These are phyloP conservation scores for Pristionchus entomophagus DNA, from an alignment of 2,888 invertebrate genomes.

Conservation along the genomic window DNA sequence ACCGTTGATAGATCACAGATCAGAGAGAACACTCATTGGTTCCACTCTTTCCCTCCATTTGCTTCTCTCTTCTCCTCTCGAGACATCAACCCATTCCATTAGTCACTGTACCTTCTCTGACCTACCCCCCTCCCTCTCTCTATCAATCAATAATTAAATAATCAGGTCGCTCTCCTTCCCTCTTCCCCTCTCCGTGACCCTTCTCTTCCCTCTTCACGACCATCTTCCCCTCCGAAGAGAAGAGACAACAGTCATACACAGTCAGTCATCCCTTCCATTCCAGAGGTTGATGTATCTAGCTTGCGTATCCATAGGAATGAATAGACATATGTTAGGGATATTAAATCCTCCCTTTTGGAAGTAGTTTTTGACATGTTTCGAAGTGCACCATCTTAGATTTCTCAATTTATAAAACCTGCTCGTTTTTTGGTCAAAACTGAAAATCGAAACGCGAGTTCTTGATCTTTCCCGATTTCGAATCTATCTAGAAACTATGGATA, in stretches of 20 bases:
- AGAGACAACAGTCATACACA: not conserved
- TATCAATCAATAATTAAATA: not conserved
- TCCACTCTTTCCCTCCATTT: not conserved
- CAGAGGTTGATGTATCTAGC: not conserved
- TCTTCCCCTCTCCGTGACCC: conserved; percentile 11
- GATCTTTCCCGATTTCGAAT: too few species aligned
- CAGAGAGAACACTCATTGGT: not conserved
- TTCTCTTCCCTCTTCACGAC: not conserved
- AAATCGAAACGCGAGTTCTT: not conserved
- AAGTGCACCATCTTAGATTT: too few species aligned
- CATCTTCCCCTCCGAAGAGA: not conserved
- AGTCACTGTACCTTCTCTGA: not conserved
- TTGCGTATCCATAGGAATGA: not conserved
- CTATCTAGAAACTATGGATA: too few species aligned
- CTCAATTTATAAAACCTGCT: not conserved
- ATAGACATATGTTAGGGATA: not conserved
- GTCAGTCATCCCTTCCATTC: not conserved
- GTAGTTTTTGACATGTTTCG: not conserved
- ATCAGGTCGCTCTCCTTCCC: conserved; percentile 10
- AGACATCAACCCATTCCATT: not conserved
- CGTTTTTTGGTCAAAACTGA: not conserved
- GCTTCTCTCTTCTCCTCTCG: not conserved
- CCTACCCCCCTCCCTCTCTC: not conserved
- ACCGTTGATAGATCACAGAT: conserved; percentile 10
- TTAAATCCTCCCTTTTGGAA: not conserved